Percentiles rank a stretch among this genome's conserved stretches.
These are phyloP conservation scores for Arctia plantaginis DNA, from an alignment of 2,888 invertebrate species.

Conservation along the genomic window DNA sequence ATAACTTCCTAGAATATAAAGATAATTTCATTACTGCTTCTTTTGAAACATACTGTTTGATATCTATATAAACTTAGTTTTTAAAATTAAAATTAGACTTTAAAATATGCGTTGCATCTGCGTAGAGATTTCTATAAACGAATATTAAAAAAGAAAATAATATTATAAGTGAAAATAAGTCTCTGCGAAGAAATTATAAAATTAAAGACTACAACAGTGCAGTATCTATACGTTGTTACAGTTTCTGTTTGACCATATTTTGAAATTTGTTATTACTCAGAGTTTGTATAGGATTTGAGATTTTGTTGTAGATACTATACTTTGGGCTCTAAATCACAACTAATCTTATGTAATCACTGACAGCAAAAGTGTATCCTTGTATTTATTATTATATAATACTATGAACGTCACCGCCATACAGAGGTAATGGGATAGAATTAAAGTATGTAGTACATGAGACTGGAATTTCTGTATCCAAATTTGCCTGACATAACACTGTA, in stretches of 20 bases:
- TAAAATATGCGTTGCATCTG: neutral
- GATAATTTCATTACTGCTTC: neutral
- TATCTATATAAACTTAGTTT: neutral
- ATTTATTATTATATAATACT: too few relatives aligned
- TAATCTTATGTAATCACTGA: too few relatives aligned
- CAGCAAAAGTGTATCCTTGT: too few relatives aligned
- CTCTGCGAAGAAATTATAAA: neutral
- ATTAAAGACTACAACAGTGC: neutral
- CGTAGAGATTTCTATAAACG: neutral
- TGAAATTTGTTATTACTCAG: neutral
- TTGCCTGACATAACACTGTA: too few relatives aligned
- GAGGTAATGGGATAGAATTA: too few relatives aligned
- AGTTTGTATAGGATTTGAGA: too few relatives aligned
- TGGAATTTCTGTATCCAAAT: too few relatives aligned
- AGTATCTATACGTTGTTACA: neutral
- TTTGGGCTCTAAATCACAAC: too few relatives aligned
- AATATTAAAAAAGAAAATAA: neutral
- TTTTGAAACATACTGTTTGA: neutral
- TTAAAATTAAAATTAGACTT: neutral
- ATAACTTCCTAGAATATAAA: conserved; percentile 6
- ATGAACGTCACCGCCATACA: too few relatives aligned
- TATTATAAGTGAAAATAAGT: too few relatives aligned
- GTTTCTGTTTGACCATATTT: neutral
- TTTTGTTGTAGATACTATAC: too few relatives aligned
- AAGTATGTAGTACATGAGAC: too few relatives aligned